phyloP scores from a whole-genome alignment of 2,113 vertebrate genomes.

The Hyla sarda region DNA sequence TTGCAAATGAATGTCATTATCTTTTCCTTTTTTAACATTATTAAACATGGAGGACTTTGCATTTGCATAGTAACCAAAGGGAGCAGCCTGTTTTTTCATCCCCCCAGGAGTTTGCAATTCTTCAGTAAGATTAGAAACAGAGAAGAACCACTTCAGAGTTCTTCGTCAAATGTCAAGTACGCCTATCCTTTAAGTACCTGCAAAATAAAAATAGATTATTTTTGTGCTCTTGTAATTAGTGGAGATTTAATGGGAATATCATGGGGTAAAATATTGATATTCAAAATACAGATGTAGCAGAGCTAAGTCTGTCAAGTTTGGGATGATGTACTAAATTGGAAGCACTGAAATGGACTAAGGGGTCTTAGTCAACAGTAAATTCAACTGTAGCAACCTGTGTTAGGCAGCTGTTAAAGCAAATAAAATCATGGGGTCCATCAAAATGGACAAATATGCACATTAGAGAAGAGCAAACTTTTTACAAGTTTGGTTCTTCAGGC shows the following conservation, averaged over 20 bases:
- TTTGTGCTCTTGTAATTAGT: constrained; percentile 23
- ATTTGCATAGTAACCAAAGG: constrained; percentile 18
- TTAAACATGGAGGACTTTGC: constrained; percentile 37
- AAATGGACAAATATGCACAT: no score
- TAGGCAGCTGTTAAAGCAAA: no score
- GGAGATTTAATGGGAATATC: background rate
- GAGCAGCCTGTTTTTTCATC: constrained; percentile 9
- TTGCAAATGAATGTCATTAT: constrained; percentile 34
- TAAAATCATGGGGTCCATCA: no score
- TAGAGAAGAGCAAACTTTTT: no score
- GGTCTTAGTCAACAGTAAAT: no score
- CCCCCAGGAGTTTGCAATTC: constrained; percentile 39
- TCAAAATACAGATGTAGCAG: background rate
- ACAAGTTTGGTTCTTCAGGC: no score
- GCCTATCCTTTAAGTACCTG: constrained; percentile 34
- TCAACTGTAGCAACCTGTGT: background rate
- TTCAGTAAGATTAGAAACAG: constrained; percentile 43
- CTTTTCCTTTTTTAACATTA: background rate
- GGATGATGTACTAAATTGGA: no score
- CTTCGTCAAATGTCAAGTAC: constrained; percentile 48
- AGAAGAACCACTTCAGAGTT: constrained; percentile 47
- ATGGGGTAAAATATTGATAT: background rate
- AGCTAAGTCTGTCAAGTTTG: background rate
- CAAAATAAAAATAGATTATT: constrained; percentile 9
- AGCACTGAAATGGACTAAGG: no score